Evolutionary conservation across 2,888 invertebrate species (phyloP).

Genomic region (Trisateles emortualis): DNA sequence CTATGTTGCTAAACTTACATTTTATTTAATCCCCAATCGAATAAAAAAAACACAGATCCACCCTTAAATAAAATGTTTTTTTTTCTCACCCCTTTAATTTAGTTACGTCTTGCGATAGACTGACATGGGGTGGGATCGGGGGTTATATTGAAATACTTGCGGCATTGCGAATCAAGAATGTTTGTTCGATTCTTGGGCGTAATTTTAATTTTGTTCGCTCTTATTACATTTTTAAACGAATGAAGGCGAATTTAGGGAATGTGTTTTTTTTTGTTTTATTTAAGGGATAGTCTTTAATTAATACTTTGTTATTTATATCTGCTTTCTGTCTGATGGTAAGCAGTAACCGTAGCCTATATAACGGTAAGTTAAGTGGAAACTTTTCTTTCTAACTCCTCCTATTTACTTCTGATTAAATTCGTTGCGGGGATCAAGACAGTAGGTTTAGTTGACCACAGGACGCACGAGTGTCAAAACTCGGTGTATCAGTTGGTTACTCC

Average conservation of each 20-base stretch:
- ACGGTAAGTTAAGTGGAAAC: no score
- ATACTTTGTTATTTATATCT: no score
- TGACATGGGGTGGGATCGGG: slow-evolving; percentile 33
- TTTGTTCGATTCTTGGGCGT: slow-evolving; percentile 61
- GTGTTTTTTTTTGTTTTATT: not conserved
- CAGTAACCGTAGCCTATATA: no score
- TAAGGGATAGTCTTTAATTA: no score
- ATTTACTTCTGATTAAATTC: no score
- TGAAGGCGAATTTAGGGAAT: not conserved
- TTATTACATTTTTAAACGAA: slow-evolving; percentile 48
- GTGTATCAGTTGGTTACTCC: no score
- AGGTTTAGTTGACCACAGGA: no score
- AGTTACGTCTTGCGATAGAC: slow-evolving; percentile 42
- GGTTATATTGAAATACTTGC: slow-evolving; percentile 77
- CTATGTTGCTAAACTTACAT: no score
- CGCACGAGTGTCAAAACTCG: no score
- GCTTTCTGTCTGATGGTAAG: no score
- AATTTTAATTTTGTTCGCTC: slow-evolving; percentile 64
- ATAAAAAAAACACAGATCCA: slow-evolving; percentile 11
- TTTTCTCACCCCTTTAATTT: slow-evolving; percentile 54
- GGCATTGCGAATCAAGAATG: slow-evolving; percentile 77
- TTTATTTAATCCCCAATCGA: not conserved
- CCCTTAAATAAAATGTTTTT: slow-evolving; percentile 18
- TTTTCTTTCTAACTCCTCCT: no score
- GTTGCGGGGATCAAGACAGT: no score